Percentiles rank a stretch among this genome's conserved stretches.
Evolutionary conservation across 92 coral and sea anemone species (phyloP).

Genomic region (Galaxea fascicularis): DNA sequence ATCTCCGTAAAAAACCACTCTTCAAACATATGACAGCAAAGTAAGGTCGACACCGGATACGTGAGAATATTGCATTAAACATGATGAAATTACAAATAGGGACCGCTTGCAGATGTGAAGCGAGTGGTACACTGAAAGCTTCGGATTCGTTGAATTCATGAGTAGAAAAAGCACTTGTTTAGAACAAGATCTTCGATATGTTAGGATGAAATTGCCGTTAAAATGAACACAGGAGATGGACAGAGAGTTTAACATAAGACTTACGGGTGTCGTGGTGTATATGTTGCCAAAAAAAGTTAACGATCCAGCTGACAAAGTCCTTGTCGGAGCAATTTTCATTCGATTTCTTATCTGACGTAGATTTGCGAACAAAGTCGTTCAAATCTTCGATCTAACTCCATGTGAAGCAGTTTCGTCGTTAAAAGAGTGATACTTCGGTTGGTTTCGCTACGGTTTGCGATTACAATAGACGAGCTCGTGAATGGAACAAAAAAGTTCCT

Average conservation of each 20-base stretch:
- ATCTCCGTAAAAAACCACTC: neutral
- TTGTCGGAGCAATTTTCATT: neutral
- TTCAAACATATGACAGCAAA: slow-evolving; percentile 17
- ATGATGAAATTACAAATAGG: slow-evolving; percentile 24
- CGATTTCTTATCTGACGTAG: neutral
- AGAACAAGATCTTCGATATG: neutral
- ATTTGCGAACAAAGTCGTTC: neutral
- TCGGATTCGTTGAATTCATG: neutral
- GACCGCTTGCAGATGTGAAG: neutral
- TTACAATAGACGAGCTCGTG: slow-evolving; percentile 23
- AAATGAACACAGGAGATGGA: neutral
- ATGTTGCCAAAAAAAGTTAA: slow-evolving; percentile 7
- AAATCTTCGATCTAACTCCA: slow-evolving; percentile 12
- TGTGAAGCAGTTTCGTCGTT: neutral
- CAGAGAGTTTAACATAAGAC: neutral
- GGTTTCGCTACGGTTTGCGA: slow-evolving; percentile 11
- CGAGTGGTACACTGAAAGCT: neutral
- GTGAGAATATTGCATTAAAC: slow-evolving; percentile 40
- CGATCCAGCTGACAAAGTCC: slow-evolving; percentile 39
- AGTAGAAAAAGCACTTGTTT: neutral
- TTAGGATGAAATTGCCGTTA: too few species aligned
- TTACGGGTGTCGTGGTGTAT: neutral
- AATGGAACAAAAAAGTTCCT: slow-evolving; percentile 50
- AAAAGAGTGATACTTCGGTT: neutral
- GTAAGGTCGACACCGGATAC: slow-evolving; percentile 23